Evolutionary conservation across 1,140 invertebrate genomes (phyloP), one percentile per base, ranked within the genome.

Genomic region (Bombus soroeensis): DNA sequence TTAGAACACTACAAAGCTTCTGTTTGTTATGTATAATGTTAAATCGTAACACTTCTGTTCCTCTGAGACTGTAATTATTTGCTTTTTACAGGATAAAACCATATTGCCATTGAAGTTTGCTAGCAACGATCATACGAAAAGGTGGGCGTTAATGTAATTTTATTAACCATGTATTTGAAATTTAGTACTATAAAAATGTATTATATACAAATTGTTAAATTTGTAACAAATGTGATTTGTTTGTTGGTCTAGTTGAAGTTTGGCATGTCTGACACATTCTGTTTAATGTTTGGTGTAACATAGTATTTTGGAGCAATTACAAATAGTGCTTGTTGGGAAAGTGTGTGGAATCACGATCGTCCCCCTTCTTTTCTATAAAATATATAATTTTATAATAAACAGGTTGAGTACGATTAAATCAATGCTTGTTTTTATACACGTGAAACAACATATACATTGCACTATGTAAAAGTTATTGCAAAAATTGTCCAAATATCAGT

Each of bases 61-160:
- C 91, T 93, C 92, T 88, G 91, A 93, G 86, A 91, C 86, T 91
- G 84, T 93, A 85, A 77, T 34, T 84, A 25, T 94, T 93, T 89
- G 77, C 91, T 93, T 94, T 94, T 94, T 94, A 80, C 94, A 94
- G 93, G 93, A 91, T 85, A 89, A 86, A 89, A 53, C 59, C 43
- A 32, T 57, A 53, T 80, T 85, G 78, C 59, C 59, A 81, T 81
- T 81, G 71, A 85, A 53, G 83, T 75, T 74, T 85, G 6, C 71
- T 68, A 85, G 68, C 41, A 18, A 72, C 70, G 59, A 68, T 74
- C 32, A 25, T 84, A 79, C 77, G 70, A 85, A 92, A 89, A 94
- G 93, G 93, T 94, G 91, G 92, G 93, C 89, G 80, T 92, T 72
- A 89, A 87, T 83, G 12, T 68, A 53, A 66, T 43, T 74, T 82